phyloP scores from a whole-genome alignment of 2,888 invertebrate species.

The Trachelus stipa region DNA sequence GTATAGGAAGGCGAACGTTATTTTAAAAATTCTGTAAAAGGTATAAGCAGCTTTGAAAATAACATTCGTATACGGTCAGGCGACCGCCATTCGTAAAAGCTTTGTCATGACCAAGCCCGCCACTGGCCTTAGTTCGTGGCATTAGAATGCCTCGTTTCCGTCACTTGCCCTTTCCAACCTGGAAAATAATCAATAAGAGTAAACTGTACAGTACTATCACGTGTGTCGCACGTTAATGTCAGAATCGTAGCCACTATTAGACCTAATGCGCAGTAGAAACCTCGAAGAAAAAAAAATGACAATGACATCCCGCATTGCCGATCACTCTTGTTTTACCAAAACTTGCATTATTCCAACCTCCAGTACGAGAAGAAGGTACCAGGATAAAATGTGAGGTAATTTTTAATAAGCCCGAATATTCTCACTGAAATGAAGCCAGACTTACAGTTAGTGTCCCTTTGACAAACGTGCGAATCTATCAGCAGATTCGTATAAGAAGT shows the following conservation, averaged over 20 bases:
- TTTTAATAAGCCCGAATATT: neutral
- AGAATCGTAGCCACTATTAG: neutral
- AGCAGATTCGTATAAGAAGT: neutral
- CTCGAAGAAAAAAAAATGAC: neutral
- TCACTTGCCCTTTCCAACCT: conserved; percentile 6
- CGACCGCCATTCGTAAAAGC: neutral
- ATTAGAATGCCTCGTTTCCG: neutral
- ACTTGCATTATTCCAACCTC: neutral
- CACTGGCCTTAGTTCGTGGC: neutral
- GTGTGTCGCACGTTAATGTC: neutral
- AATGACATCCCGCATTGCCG: neutral
- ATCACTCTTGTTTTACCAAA: neutral
- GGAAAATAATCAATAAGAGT: conserved; percentile 35
- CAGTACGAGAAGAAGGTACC: neutral
- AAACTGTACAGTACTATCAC: conserved; percentile 14
- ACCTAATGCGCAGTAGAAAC: neutral
- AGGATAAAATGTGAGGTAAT: neutral
- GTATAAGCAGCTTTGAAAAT: neutral
- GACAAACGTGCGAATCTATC: neutral
- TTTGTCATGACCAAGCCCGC: neutral
- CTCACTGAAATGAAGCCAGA: neutral
- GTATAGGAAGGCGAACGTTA: neutral
- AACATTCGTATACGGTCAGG: neutral
- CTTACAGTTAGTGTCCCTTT: no score
- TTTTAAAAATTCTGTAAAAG: neutral